A percentile compares a stretch with the other conserved stretches of the same genome.
Conservation (phyloP, 2,113 vertebrate genomes). For the Pagrus major region DNA sequence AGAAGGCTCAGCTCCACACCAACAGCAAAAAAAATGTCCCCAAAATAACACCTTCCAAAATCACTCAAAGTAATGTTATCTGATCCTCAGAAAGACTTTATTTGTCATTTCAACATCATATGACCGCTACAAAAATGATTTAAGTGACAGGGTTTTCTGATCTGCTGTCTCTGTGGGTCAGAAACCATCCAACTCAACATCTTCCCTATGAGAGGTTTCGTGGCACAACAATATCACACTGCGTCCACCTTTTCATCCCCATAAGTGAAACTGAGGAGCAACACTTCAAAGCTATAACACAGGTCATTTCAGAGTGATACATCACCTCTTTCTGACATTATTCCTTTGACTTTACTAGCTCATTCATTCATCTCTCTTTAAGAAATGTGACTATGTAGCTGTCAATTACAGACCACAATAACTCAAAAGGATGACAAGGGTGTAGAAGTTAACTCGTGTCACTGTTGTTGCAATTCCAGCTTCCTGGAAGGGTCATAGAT, state of each 20-base stretch:
- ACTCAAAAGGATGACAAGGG: slow-evolving; percentile 1
- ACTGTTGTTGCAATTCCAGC: slow-evolving; percentile 5
- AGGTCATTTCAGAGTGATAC: background rate
- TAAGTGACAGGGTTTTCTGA: background rate
- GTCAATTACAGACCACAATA: background rate
- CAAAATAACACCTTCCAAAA: background rate
- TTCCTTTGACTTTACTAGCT: background rate
- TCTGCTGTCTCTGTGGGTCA: background rate
- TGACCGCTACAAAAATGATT: background rate
- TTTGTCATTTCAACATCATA: background rate
- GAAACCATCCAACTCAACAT: background rate
- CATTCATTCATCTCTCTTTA: background rate
- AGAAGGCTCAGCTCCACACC: no score
- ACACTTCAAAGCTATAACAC: no score
- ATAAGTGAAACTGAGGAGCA: no score
- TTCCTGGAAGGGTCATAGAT: slow-evolving; percentile 26
- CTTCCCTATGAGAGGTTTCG: background rate
- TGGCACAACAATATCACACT: background rate
- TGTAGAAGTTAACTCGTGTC: slow-evolving; percentile 5
- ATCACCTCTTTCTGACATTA: no score
- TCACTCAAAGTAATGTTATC: no score
- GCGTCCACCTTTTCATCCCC: background rate
- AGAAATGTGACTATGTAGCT: background rate
- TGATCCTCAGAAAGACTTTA: background rate
- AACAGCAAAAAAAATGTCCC: no score